phyloP scores from a whole-genome alignment of 2,797 vertebrate genomes.

The Acipenser transmontanus region DNA sequence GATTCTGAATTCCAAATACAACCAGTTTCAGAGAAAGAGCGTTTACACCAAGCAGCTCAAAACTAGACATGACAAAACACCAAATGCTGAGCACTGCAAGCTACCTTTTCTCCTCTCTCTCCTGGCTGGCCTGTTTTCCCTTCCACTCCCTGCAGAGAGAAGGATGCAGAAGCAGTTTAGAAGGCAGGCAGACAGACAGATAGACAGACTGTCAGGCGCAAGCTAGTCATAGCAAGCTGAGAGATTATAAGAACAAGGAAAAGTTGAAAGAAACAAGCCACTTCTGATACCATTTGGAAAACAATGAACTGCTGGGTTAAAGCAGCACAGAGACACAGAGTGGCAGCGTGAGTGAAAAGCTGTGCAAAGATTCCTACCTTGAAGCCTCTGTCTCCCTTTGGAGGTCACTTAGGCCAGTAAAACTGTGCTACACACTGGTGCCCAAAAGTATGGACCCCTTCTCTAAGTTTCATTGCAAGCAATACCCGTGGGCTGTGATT shows the following conservation, averaged over 20 bases:
- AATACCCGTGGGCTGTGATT: no score
- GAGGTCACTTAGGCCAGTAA: not conserved
- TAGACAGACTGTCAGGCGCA: constrained; percentile 24
- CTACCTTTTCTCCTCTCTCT: constrained; percentile 48
- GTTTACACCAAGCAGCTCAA: no score
- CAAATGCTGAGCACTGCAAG: not conserved
- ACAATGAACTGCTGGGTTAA: constrained; percentile 12
- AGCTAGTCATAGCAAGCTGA: not conserved
- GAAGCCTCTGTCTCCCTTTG: constrained; percentile 49
- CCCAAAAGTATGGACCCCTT: no score
- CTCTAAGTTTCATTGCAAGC: no score
- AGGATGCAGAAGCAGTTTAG: constrained; percentile 27
- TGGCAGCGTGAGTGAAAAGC: constrained; percentile 6
- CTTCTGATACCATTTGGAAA: not conserved
- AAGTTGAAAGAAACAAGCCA: no score
- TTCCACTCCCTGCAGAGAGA: constrained; percentile 43
- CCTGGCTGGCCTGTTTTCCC: constrained; percentile 41
- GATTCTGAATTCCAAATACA: no score
- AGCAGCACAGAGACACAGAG: not conserved
- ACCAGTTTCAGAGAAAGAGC: no score
- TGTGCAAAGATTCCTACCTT: constrained; percentile 49
- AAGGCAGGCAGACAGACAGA: constrained; percentile 23
- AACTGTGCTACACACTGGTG: no score
- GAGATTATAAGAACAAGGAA: no score
- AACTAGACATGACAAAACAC: no score